Evolutionary conservation across 37 sponge, comb jelly and placozoan species (phyloP).

Genomic region (Chondrosia reniformis): DNA sequence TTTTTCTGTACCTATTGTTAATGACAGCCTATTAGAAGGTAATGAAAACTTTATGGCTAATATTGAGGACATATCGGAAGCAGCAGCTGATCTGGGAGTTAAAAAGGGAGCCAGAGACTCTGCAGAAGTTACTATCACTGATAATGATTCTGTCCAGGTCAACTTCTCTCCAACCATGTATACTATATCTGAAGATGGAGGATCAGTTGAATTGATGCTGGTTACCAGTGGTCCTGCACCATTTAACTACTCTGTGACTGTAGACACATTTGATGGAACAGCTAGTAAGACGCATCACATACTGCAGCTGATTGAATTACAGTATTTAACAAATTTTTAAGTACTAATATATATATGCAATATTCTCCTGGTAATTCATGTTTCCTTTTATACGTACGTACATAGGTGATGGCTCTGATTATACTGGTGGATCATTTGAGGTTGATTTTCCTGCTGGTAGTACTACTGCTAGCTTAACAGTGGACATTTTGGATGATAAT

Average conservation of each 20-base stretch:
- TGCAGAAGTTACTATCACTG: constrained; percentile 14
- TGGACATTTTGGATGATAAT: constrained; percentile 3
- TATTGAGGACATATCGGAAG: no score
- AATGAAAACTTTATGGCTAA: no score
- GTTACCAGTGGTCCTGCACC: no score
- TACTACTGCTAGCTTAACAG: not conserved
- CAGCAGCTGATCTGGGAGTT: no score
- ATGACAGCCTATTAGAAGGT: no score
- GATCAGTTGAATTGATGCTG: not conserved
- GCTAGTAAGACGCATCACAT: not conserved
- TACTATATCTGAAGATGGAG: constrained; percentile 19
- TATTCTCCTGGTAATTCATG: no score
- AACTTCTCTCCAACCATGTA: constrained; percentile 1
- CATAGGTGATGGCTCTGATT: no score
- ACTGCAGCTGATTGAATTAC: not conserved
- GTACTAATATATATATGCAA: no score
- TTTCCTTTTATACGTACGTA: no score
- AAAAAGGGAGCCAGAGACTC: not conserved
- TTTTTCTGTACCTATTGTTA: no score
- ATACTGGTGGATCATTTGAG: not conserved
- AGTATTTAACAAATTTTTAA: no score
- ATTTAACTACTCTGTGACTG: not conserved
- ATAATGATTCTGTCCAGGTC: not conserved
- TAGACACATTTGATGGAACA: constrained; percentile 1
- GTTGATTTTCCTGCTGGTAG: constrained; percentile 16